phyloP scores from a whole-genome alignment of 2,888 invertebrate genomes.

The Drosophila kokeensis region DNA sequence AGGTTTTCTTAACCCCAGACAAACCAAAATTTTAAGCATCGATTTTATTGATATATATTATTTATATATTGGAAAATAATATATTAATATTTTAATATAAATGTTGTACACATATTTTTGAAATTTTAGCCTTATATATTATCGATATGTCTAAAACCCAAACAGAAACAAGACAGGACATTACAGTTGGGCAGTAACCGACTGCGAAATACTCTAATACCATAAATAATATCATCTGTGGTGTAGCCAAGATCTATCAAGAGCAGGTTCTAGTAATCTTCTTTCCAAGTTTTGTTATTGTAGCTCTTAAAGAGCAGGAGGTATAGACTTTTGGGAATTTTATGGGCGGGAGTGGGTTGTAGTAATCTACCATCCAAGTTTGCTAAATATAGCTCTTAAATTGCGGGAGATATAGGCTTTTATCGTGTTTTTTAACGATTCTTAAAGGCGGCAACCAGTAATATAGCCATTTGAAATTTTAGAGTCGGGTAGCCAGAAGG shows the following conservation, averaged over 20 bases:
- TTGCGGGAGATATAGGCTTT: neutral
- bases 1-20: neutral
- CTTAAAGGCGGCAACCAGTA: neutral
- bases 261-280: neutral
- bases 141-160: neutral
- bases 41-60: neutral
- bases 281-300: neutral
- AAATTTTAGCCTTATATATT: neutral
- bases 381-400: neutral
- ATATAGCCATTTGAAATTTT: neutral
- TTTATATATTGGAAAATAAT: neutral
- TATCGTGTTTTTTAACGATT: neutral
- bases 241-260: neutral
- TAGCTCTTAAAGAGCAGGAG: neutral
- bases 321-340: too few species aligned
- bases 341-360: neutral
- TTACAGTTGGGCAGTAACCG: neutral
- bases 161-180: neutral
- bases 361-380: neutral
- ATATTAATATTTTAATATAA: neutral
- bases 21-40: neutral
- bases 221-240: neutral
- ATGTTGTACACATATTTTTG: neutral
- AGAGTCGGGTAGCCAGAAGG: neutral
- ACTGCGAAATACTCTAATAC: neutral